These are phyloP conservation scores for Furcula furcula DNA, from an alignment of 2,888 invertebrate genomes.

Conservation along the genomic window DNA sequence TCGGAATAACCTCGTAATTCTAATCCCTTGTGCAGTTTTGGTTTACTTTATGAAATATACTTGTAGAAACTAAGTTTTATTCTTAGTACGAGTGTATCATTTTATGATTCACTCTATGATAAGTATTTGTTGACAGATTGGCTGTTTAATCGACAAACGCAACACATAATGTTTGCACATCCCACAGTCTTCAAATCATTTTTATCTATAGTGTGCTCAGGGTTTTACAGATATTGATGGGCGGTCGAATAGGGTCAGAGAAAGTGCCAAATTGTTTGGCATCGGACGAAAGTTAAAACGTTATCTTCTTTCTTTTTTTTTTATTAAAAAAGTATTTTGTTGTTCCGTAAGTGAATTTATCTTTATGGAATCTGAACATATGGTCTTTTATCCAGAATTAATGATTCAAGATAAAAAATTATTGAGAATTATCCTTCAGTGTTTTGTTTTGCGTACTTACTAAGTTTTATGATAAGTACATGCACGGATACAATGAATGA, in stretches of 20 bases:
- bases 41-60: too few relatives aligned
- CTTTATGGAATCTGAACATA: not conserved
- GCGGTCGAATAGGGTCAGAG: constrained; percentile 34
- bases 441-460: too few relatives aligned
- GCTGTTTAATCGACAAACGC: not conserved
- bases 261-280: constrained; percentile 36
- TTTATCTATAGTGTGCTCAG: not conserved
- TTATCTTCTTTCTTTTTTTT: constrained; percentile 1
- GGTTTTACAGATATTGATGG: constrained; percentile 20
- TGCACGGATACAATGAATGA: too few relatives aligned
- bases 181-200: not conserved
- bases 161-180: constrained; percentile 9
- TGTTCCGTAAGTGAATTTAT: not conserved
- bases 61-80: too few relatives aligned
- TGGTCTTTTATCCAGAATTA: constrained; percentile 3
- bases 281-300: constrained; percentile 17
- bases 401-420: constrained; percentile 7
- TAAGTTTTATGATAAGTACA: too few relatives aligned
- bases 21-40: too few relatives aligned
- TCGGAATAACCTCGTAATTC: too few relatives aligned
- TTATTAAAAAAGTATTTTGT: constrained; percentile 2
- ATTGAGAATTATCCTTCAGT: too few relatives aligned
- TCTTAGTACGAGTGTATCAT: too few relatives aligned
- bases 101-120: too few relatives aligned
- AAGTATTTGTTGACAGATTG: not conserved